These are phyloP conservation scores for Rhinichthys osculus DNA, from an alignment of 2,797 vertebrate species.

Conservation along the genomic window DNA sequence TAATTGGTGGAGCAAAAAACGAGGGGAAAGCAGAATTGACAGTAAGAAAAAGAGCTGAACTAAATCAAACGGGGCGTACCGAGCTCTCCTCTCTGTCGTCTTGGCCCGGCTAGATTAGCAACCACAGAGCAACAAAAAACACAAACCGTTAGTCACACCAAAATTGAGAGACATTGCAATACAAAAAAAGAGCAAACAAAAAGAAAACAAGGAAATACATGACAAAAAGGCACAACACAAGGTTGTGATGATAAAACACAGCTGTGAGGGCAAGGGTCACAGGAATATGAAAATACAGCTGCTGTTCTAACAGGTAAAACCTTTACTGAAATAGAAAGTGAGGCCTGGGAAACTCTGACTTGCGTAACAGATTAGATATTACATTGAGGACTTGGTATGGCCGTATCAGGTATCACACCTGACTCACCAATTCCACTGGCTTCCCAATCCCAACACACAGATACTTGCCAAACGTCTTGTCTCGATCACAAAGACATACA, in stretches of 20 bases:
- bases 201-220: slow-evolving; percentile 41
- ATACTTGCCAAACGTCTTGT: not conserved
- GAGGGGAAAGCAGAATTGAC: slow-evolving; percentile 45
- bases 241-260: slow-evolving; percentile 16
- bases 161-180: slow-evolving; percentile 20
- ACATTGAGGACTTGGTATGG: not conserved
- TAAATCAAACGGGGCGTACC: slow-evolving; percentile 86
- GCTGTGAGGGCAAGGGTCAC: not conserved
- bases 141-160: slow-evolving; percentile 51
- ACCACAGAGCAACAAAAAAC: slow-evolving; percentile 48
- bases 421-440: not conserved
- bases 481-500: not conserved
- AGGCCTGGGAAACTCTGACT: not conserved
- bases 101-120: slow-evolving; percentile 85
- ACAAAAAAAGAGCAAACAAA: slow-evolving; percentile 10
- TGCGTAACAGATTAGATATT: slow-evolving; percentile 2
- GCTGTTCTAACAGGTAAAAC: not conserved
- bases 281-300: not conserved
- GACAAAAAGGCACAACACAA: slow-evolving; percentile 24
- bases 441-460: not conserved
- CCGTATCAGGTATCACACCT: not conserved
- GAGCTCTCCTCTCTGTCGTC: slow-evolving; percentile 86
- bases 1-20: slow-evolving; percentile 52
- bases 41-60: slow-evolving; percentile 60
- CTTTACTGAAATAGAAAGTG: not conserved